Conservation (phyloP, 1,140 invertebrate genomes). For the Neodiprion fabricii region DNA sequence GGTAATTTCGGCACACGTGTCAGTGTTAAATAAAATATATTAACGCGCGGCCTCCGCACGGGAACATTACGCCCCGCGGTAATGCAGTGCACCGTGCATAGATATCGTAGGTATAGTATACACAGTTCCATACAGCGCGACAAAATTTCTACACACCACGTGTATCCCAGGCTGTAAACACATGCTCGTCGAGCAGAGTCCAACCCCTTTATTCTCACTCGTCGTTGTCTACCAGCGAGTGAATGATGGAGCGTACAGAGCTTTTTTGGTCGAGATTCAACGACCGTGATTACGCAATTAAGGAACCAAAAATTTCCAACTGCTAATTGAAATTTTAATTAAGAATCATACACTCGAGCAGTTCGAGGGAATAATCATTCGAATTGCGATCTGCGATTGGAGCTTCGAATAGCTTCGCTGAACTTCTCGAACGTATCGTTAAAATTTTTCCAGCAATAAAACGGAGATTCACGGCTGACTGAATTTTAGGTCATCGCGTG, state of each 20-base stretch:
- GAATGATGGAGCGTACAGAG: constrained; percentile 61
- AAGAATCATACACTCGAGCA: no score
- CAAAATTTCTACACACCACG: constrained; percentile 19
- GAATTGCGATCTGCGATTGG: no score
- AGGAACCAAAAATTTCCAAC: no score
- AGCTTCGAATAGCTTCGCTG: no score
- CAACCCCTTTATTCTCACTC: constrained; percentile 21
- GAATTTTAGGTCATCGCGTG: not conserved
- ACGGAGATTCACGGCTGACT: no score
- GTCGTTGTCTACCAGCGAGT: constrained; percentile 58
- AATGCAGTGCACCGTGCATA: not conserved
- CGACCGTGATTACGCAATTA: no score
- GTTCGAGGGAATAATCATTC: no score
- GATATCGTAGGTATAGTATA: not conserved
- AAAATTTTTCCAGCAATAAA: no score
- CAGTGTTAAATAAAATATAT: constrained; percentile 61
- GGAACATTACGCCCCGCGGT: constrained; percentile 6
- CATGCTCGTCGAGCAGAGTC: constrained; percentile 53
- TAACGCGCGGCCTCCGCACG: constrained; percentile 38
- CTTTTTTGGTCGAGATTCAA: constrained; percentile 53
- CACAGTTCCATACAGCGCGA: not conserved
- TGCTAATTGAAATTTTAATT: no score
- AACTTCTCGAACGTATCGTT: no score
- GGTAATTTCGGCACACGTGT: constrained; percentile 52
- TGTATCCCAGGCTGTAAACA: constrained; percentile 49